Evolutionary conservation across 2,113 vertebrate genomes (phyloP).

Genomic region (Murina feae): DNA sequence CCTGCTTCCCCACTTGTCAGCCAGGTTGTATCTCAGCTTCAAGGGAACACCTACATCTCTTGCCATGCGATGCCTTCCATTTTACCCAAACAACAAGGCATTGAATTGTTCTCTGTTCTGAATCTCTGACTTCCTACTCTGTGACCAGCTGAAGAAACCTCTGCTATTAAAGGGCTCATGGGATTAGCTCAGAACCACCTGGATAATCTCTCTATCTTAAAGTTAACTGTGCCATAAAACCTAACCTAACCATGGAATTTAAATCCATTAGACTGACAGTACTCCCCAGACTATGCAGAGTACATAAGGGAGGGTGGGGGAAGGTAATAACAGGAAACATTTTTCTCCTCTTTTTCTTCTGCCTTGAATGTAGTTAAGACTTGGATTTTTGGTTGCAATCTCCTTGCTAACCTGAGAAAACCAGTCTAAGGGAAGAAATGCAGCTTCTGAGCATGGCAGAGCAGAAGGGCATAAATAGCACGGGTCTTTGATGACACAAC

Average conservation of each 20-base stretch:
- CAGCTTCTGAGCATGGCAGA: neutral
- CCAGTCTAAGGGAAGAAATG: neutral
- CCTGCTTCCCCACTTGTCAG: neutral
- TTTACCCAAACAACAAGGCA: neutral
- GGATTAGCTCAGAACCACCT: neutral
- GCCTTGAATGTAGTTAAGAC: neutral
- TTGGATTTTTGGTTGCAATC: neutral
- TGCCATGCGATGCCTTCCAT: neutral
- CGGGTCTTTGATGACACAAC: neutral
- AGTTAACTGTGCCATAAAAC: neutral
- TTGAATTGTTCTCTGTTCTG: neutral
- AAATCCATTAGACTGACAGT: neutral
- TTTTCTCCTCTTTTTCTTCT: neutral
- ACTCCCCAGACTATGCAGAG: neutral
- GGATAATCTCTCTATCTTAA: neutral
- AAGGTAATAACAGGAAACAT: neutral
- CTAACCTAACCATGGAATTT: neutral
- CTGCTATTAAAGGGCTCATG: neutral
- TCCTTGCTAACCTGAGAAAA: neutral
- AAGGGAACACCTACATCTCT: neutral
- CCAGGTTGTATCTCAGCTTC: neutral
- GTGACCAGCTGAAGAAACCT: neutral
- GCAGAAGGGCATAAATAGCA: neutral
- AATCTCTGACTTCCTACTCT: neutral
- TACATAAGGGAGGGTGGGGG: accelerated